phyloP scores from a whole-genome alignment of 92 coral and sea anemone genomes.

The Parazoanthus darwini region DNA sequence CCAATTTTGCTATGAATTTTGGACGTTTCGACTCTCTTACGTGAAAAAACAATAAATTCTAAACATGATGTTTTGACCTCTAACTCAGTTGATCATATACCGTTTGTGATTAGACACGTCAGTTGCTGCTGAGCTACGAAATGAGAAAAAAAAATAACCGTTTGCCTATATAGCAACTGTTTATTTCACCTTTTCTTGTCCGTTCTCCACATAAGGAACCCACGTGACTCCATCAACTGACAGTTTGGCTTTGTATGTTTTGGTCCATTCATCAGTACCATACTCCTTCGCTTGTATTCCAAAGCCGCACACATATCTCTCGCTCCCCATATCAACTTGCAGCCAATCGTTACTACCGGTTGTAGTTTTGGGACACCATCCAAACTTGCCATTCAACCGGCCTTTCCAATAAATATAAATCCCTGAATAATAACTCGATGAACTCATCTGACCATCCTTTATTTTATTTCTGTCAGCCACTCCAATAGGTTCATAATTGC shows the following conservation, averaged over 20 bases:
- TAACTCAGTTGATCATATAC: no score
- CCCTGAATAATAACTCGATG: background rate
- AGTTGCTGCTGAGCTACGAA: no score
- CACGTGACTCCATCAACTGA: constrained; percentile 51
- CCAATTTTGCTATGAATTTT: no score
- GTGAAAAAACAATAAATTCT: no score
- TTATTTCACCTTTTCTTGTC: background rate
- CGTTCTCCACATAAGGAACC: constrained; percentile 35
- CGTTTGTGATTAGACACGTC: no score
- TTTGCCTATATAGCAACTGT: background rate
- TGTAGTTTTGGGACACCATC: constrained; percentile 54
- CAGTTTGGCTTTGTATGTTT: constrained; percentile 42
- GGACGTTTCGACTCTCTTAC: no score
- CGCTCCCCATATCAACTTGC: constrained; percentile 62
- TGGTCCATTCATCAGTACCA: constrained; percentile 46
- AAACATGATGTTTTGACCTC: no score
- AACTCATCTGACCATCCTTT: background rate
- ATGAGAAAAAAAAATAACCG: no score
- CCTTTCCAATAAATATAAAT: background rate
- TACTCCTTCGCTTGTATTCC: constrained; percentile 57
- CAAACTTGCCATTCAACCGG: background rate
- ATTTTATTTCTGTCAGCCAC: background rate
- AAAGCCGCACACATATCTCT: background rate
- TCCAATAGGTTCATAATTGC: background rate
- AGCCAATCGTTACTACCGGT: constrained; percentile 40